These are phyloP conservation scores for Eristalinus aeneus DNA, from an alignment of 2,888 invertebrate species.

Conservation along the genomic window DNA sequence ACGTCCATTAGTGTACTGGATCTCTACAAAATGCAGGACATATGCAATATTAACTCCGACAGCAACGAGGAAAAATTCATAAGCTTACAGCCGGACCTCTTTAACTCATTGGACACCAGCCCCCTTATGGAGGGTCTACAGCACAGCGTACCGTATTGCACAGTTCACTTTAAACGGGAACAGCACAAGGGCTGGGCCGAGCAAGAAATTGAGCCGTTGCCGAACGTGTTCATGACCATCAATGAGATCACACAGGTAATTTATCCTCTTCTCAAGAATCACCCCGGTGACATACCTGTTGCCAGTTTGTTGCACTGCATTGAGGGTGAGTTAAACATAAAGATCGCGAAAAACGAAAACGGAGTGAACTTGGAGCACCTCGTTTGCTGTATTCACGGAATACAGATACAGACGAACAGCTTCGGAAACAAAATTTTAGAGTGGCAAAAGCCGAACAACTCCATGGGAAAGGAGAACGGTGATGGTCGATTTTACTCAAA, in stretches of 20 bases:
- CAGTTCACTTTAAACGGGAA: constrained; percentile 83
- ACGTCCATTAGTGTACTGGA: constrained; percentile 86
- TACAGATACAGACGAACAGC: constrained; percentile 81
- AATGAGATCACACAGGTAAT: constrained; percentile 78
- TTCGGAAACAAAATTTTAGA: constrained; percentile 80
- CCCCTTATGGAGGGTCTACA: constrained; percentile 81
- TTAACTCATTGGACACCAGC: constrained; percentile 82
- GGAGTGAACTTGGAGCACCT: constrained; percentile 95
- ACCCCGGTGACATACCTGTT: constrained; percentile 79
- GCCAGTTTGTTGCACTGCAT: constrained; percentile 80
- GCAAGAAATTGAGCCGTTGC: constrained; percentile 85
- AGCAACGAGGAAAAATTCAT: constrained; percentile 87
- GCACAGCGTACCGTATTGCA: constrained; percentile 84
- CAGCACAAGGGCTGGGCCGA: constrained; percentile 89
- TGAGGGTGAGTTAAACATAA: constrained; percentile 77
- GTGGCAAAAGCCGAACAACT: constrained; percentile 77
- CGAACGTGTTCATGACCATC: constrained; percentile 82
- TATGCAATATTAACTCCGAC: constrained; percentile 88
- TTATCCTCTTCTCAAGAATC: constrained; percentile 78
- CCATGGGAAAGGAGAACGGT: constrained; percentile 75
- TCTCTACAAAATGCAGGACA: constrained; percentile 87
- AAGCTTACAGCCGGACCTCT: constrained; percentile 84
- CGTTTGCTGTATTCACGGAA: constrained; percentile 90
- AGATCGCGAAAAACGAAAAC: constrained; percentile 80
- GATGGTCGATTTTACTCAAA: constrained; percentile 75